Base-by-base conservation (phyloP, 2,797 vertebrate genomes). In the Tragelaphus oryx region DNA sequence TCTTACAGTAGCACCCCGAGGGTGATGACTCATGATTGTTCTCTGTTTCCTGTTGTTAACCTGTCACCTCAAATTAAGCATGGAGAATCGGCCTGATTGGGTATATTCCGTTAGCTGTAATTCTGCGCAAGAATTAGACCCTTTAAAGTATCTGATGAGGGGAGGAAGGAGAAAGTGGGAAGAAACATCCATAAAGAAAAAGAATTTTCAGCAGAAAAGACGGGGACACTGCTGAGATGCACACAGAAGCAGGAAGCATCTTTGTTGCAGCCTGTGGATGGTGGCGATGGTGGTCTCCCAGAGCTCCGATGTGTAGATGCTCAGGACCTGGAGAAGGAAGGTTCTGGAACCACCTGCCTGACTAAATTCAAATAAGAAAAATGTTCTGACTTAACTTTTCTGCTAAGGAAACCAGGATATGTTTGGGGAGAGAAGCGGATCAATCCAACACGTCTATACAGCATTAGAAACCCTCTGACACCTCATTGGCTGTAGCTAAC, bases 231-330 rank as follows among this genome's bases (percentile, higher is more conserved):
- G 57, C 80, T 37, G 37, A 62, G 57, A 55, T 0, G 1, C 50
- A 17, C 26, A 41, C 30, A 55, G 48, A 37, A 74, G 12, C 20
- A 33, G 48, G 48, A 87, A 68, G 28, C 10, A 1, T n/a, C 57
- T 71, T 20, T 37, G 46, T 54, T 65, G 18, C 60, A 37, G 52
- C 60, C 59, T 2, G 12, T 18, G 41, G 22, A 10, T 9, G 10
- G 13, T 50, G 16, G n/a, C 24, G 0, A 4, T 0, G 3, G 22
- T 14, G 10, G 26, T n/a, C 12, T 54, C 57, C 59, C 44, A 26
- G 14, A 46, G 48, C 22, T n/a, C 2, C 0, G 24, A n/a, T 17
- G 20, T n/a, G 50, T 2, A 30, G 8, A 17, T 11, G 2, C 83
- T 74, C 30, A 52, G 65, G 68, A 82, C 20, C 75, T 81, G 3